These are phyloP conservation scores for Loxodonta africana DNA, from an alignment of 2,113 vertebrate genomes.

Conservation along the genomic window DNA sequence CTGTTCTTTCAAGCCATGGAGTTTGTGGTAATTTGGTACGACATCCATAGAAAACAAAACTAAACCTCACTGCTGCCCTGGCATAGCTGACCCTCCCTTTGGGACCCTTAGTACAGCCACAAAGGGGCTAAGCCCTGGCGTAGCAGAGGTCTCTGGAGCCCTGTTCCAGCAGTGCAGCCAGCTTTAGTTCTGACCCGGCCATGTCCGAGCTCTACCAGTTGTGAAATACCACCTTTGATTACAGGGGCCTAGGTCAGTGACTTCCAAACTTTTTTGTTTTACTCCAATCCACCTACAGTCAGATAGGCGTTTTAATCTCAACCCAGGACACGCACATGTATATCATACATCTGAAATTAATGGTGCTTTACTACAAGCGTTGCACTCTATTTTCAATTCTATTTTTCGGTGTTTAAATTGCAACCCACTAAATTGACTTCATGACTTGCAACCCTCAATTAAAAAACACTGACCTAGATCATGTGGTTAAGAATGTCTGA, in stretches of 20 bases:
- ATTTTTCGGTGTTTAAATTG: neutral
- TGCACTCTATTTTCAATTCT: conserved; percentile 44
- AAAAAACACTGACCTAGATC: neutral
- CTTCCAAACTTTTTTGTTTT: conserved; percentile 20
- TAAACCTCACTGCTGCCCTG: neutral
- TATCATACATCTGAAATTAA: neutral
- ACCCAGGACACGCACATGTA: neutral
- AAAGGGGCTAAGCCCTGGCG: neutral
- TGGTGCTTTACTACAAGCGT: neutral
- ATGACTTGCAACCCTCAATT: neutral
- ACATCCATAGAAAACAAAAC: neutral
- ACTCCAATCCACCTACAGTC: neutral
- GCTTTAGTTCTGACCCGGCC: neutral
- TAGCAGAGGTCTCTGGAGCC: neutral
- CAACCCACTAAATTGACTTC: conserved; percentile 41
- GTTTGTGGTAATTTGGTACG: neutral
- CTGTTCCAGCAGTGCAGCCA: neutral
- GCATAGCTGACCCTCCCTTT: neutral
- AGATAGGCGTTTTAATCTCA: conserved; percentile 45
- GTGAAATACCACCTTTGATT: conserved; percentile 16
- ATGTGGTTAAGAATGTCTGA: conserved; percentile 17
- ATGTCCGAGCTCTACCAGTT: neutral
- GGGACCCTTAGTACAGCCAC: neutral
- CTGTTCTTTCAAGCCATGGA: conserved; percentile 5
- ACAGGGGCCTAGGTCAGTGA: neutral